Evolutionary conservation across 2,888 invertebrate genomes (phyloP).

Genomic region (Lysandra bellargus): DNA sequence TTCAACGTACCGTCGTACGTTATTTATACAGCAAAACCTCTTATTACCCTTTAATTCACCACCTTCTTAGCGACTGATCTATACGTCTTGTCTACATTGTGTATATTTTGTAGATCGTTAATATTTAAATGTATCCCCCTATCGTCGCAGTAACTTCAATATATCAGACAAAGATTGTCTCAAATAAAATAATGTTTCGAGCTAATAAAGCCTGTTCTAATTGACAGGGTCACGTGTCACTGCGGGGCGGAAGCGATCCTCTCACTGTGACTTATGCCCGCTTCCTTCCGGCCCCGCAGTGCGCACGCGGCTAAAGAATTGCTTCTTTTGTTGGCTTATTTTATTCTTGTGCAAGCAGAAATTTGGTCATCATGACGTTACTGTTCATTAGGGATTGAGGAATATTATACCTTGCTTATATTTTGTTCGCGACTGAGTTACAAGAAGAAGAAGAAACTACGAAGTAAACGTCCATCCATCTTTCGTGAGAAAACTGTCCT

Average conservation of each 20-base stretch:
- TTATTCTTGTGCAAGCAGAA: slow-evolving; percentile 32
- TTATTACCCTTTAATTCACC: too few relatives aligned
- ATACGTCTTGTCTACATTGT: too few relatives aligned
- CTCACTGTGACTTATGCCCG: slow-evolving; percentile 60
- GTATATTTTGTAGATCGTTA: too few relatives aligned
- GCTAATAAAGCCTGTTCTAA: slow-evolving; percentile 29
- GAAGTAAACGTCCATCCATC: too few relatives aligned
- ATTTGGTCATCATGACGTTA: background rate
- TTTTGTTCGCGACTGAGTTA: background rate
- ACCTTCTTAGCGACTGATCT: too few relatives aligned
- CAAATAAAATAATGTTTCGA: background rate
- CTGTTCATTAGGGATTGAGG: background rate
- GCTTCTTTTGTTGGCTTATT: slow-evolving; percentile 31
- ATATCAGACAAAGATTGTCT: background rate
- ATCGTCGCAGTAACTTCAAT: background rate
- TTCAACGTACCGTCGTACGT: too few relatives aligned
- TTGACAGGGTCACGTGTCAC: slow-evolving; percentile 40
- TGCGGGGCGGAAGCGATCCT: slow-evolving; percentile 46
- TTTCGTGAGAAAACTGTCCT: too few relatives aligned
- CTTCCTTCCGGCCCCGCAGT: slow-evolving; percentile 58
- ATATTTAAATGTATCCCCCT: too few relatives aligned
- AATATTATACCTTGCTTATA: background rate
- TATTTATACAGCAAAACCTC: too few relatives aligned
- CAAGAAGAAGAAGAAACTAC: too few relatives aligned
- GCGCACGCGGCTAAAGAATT: slow-evolving; percentile 28